These are phyloP conservation scores for Strongylocentrotus purpuratus DNA, from an alignment of 35 echinoderm and acorn worm genomes.

Conservation along the genomic window DNA sequence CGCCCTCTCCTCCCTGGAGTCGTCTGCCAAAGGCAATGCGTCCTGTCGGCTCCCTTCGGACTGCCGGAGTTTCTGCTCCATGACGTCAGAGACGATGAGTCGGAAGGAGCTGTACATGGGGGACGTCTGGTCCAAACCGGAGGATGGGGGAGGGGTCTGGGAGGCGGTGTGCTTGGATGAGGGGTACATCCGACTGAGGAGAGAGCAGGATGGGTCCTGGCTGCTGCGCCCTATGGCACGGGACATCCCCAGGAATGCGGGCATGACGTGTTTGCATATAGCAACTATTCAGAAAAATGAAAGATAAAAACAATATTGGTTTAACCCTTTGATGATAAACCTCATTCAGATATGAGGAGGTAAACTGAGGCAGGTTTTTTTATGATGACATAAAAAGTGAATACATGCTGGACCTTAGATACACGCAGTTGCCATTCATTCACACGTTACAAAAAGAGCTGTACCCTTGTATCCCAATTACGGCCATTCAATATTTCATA, in stretches of 20 bases:
- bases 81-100: slow-evolving; percentile 84
- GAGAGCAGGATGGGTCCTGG: slow-evolving; percentile 35
- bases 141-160: neutral
- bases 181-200: slow-evolving; percentile 74
- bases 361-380: no score
- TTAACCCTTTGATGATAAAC: neutral
- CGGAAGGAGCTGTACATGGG: slow-evolving; percentile 86
- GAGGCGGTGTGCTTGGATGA: slow-evolving; percentile 42
- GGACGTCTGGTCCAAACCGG: slow-evolving; percentile 26
- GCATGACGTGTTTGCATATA: slow-evolving; percentile 69
- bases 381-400: no score
- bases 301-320: neutral
- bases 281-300: slow-evolving; percentile 26
- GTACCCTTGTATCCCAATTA: no score
- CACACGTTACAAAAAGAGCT: no score
- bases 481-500: no score
- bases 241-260: slow-evolving; percentile 81
- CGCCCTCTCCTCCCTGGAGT: neutral
- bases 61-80: slow-evolving; percentile 66
- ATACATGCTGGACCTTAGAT: no score
- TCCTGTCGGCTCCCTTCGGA: neutral
- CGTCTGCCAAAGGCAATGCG: neutral
- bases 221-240: slow-evolving; percentile 70
- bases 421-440: no score
- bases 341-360: no score